Evolutionary conservation across 2,113 vertebrate genomes (phyloP).

Genomic region (Typhlomys cinereus): DNA sequence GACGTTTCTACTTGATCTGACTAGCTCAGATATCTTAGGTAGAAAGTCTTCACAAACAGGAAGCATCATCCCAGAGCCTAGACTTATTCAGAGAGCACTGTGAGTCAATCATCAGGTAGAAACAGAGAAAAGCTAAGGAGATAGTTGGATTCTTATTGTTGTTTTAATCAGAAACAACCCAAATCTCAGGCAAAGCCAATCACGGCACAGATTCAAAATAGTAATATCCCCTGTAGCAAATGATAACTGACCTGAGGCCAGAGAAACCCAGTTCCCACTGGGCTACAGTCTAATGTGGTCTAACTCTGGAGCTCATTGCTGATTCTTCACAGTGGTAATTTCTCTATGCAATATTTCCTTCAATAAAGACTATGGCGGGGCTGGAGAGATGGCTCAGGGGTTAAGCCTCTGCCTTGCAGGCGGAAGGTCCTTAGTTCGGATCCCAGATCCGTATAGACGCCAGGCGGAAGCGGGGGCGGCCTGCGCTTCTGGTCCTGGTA

Average conservation of each 20-base stretch:
- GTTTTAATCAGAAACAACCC: slow-evolving; percentile 14
- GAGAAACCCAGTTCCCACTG: neutral
- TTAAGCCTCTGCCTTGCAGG: too few species aligned
- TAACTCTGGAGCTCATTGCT: neutral
- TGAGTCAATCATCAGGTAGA: neutral
- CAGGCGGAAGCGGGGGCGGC: too few species aligned
- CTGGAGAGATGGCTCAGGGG: too few species aligned
- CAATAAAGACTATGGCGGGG: too few species aligned
- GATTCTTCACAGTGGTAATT: neutral
- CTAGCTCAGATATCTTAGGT: neutral
- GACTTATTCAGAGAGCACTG: neutral
- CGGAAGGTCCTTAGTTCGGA: too few species aligned
- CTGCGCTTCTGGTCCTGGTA: too few species aligned
- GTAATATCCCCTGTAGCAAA: neutral
- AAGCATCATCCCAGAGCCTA: neutral
- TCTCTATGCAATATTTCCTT: neutral
- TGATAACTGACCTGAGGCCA: slow-evolving; percentile 24
- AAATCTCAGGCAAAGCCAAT: neutral
- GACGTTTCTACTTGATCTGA: neutral
- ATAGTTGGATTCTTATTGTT: neutral
- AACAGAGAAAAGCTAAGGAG: neutral
- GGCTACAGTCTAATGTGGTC: neutral
- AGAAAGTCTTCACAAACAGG: neutral
- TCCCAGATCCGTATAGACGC: too few species aligned
- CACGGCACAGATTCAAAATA: neutral